Evolutionary conservation across 2,888 invertebrate species (phyloP), one percentile per base, ranked within the genome.

Genomic region (Macaria notata): DNA sequence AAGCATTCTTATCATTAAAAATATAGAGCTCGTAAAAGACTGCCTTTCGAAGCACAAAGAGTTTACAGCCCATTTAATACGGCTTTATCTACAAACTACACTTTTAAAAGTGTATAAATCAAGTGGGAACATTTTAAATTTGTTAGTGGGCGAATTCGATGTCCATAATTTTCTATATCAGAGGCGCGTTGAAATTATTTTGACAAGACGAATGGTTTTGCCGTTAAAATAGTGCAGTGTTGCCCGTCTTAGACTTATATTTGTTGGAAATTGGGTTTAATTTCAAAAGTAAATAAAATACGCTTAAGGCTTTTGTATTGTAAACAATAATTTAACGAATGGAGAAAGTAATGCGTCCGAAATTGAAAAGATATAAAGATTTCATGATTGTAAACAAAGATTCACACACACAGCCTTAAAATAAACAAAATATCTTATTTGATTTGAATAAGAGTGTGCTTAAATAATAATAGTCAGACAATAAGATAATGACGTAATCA

Each of bases 181-280:
- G 63, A 52, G 54, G 54, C 49, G 72, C 70, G 69, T 65, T 65
- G 61, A 68, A 70, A 61, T 65, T 73, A 68, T 73, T 73, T 71
- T 72, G 68, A 76, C 73, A 78, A 75, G 77, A 78, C 69, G 70
- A 73, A 78, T 66, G 66, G 65, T 48, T 55, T 50, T 47, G 54
- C 47, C 45, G 48, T 59, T 45, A 54, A 55, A 55, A 54, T 55
- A 42, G 41, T 54, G 6, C 8, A n/a, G 49, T 58, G 50, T 55
- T 59, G 54, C 59, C 54, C 54, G 30, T 41, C 7, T 31, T 6
- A 2, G 2, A 19, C 19, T 19, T 19, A 19, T 19, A 1, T 19
- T 19, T 19, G 19, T 19, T 19, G 19, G 19, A 19, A 19, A 19
- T 19, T 19, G 19, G 19, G 19, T 19, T 19, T 19, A 19, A 2